Evolutionary conservation across 1,140 invertebrate genomes (phyloP).

Genomic region (Choristoneura fumiferana): DNA sequence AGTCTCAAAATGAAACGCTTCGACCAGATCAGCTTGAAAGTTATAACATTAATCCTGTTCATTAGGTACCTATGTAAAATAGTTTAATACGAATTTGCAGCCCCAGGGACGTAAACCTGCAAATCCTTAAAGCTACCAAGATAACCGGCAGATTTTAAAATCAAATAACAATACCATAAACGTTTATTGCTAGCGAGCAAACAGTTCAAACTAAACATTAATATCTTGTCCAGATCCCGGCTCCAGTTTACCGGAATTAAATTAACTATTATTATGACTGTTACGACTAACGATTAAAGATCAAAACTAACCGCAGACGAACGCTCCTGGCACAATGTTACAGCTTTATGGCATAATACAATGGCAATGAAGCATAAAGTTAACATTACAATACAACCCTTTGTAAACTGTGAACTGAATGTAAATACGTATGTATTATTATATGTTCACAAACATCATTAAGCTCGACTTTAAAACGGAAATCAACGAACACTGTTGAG

Average conservation of each 20-base stretch:
- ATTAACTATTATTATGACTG: constrained; percentile 71
- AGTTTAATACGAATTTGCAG: too few relatives aligned
- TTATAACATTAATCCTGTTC: too few relatives aligned
- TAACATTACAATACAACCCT: constrained; percentile 48
- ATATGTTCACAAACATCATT: too few relatives aligned
- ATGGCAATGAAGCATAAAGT: constrained; percentile 40
- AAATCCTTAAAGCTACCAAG: constrained; percentile 1
- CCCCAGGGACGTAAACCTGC: background rate
- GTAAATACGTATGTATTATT: background rate
- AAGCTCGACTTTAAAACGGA: too few relatives aligned
- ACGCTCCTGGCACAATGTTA: constrained; percentile 26
- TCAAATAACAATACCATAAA: constrained; percentile 49
- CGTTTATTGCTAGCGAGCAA: constrained; percentile 47
- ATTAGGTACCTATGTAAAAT: too few relatives aligned
- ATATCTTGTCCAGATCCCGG: constrained; percentile 58
- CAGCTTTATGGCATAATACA: constrained; percentile 60
- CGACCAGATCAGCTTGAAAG: too few relatives aligned
- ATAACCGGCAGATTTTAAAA: constrained; percentile 33
- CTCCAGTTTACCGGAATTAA: constrained; percentile 55
- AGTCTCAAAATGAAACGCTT: too few relatives aligned
- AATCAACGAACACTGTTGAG: too few relatives aligned
- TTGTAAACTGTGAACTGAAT: background rate
- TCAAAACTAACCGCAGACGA: constrained; percentile 44
- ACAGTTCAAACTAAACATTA: constrained; percentile 36
- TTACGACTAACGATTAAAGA: constrained; percentile 63